A percentile compares a stretch with the other conserved stretches of the same genome.
Conservation (phyloP, 2,113 vertebrate species). For the Ictalurus punctatus region DNA sequence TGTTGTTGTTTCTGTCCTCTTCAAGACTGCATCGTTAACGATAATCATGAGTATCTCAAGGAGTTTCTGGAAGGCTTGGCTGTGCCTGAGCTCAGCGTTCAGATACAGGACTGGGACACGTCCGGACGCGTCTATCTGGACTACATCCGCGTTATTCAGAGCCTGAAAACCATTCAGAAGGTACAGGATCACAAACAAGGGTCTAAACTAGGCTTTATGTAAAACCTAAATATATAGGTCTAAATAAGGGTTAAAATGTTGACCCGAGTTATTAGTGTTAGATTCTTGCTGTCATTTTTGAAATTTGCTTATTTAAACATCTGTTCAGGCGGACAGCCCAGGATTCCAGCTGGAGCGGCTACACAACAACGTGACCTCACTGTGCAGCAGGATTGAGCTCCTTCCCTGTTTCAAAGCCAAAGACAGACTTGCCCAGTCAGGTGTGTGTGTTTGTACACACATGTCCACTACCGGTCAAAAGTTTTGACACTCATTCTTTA, state of each 20-base stretch:
- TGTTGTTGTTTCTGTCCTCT: constrained; percentile 12
- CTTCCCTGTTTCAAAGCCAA: constrained; percentile 83
- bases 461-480: too few species aligned
- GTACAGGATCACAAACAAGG: constrained; percentile 57
- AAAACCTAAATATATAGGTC: too few species aligned
- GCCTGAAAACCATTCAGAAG: constrained; percentile 83
- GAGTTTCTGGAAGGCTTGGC: constrained; percentile 89
- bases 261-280: not conserved
- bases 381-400: constrained; percentile 87
- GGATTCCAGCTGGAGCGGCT: constrained; percentile 85
- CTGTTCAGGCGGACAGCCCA: constrained; percentile 77
- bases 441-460: constrained; percentile 48
- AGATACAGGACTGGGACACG: constrained; percentile 94
- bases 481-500: too few species aligned
- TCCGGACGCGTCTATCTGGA: constrained; percentile 90
- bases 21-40: constrained; percentile 94
- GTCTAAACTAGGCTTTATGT: too few species aligned
- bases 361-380: constrained; percentile 83
- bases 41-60: constrained; percentile 89
- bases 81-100: constrained; percentile 75
- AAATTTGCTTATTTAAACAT: not conserved
- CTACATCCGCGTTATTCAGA: constrained; percentile 86
- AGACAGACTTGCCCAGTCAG: constrained; percentile 91
- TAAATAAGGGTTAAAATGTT: not conserved
- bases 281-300: not conserved